phyloP scores from a whole-genome alignment of 2,888 invertebrate genomes.

The Sinhomidia bicolor region DNA sequence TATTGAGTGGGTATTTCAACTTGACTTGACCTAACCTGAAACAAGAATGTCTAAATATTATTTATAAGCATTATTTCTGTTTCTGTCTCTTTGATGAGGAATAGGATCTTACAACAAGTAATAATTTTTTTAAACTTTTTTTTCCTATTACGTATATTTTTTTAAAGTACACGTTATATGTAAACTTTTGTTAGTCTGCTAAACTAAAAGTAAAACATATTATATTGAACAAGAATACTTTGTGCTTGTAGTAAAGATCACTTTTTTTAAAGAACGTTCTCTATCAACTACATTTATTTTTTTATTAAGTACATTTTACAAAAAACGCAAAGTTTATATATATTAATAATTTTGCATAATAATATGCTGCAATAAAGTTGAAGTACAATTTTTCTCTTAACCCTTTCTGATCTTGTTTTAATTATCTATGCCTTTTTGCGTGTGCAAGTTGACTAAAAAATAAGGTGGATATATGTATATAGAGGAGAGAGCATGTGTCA shows the following conservation, averaged over 20 bases:
- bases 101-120: background rate
- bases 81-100: background rate
- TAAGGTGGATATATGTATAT: too few relatives aligned
- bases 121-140: background rate
- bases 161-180: too few relatives aligned
- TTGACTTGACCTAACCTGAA: slow-evolving; percentile 35
- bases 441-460: slow-evolving; percentile 13
- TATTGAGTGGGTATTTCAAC: background rate
- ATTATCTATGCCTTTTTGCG: slow-evolving; percentile 60
- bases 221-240: slow-evolving; percentile 5
- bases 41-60: background rate
- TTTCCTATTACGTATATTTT: background rate
- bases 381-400: background rate
- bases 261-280: background rate
- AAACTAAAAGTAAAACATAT: background rate
- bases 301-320: background rate
- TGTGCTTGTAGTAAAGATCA: slow-evolving; percentile 39
- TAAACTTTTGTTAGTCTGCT: too few relatives aligned
- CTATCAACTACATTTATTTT: background rate
- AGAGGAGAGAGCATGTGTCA: slow-evolving; percentile 15
- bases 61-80: background rate
- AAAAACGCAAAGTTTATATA: background rate
- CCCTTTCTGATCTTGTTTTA: too few relatives aligned
- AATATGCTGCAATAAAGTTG: background rate
- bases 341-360: background rate